Conservation (phyloP, 2,888 invertebrate genomes). For the Maniola hyperantus region DNA sequence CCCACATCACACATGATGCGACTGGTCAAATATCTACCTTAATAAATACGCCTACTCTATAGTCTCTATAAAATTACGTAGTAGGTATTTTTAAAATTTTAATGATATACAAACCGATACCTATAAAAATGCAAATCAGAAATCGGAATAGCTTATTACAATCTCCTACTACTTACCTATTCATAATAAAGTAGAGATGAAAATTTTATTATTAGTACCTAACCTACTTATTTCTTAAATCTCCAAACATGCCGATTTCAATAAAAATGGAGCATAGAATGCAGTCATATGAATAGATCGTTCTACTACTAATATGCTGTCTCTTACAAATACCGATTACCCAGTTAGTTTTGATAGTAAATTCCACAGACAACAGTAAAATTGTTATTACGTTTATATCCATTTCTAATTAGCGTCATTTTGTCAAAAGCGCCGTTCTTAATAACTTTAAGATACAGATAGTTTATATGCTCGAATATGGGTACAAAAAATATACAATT, state of each 20-base stretch:
- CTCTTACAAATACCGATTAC: too few relatives aligned
- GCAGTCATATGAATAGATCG: background rate
- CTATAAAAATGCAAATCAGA: background rate
- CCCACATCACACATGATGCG: slow-evolving; percentile 21
- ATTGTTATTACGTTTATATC: too few relatives aligned
- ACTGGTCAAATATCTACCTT: slow-evolving; percentile 21
- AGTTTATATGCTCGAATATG: too few relatives aligned
- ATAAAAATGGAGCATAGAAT: background rate
- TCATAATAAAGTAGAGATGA: background rate
- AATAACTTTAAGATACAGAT: too few relatives aligned
- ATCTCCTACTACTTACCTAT: background rate
- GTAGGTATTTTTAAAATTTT: background rate
- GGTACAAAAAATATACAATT: too few relatives aligned
- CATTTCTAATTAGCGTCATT: too few relatives aligned
- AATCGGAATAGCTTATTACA: background rate
- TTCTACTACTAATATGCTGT: too few relatives aligned
- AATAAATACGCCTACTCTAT: background rate
- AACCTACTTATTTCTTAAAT: too few relatives aligned
- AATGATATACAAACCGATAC: background rate
- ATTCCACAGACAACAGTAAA: too few relatives aligned
- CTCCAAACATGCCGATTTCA: background rate
- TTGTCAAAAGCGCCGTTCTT: too few relatives aligned
- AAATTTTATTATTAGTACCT: background rate
- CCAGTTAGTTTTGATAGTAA: too few relatives aligned
- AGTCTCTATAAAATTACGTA: background rate